Conservation (phyloP, 2,113 vertebrate species). For the Plecturocebus donacophilus region DNA sequence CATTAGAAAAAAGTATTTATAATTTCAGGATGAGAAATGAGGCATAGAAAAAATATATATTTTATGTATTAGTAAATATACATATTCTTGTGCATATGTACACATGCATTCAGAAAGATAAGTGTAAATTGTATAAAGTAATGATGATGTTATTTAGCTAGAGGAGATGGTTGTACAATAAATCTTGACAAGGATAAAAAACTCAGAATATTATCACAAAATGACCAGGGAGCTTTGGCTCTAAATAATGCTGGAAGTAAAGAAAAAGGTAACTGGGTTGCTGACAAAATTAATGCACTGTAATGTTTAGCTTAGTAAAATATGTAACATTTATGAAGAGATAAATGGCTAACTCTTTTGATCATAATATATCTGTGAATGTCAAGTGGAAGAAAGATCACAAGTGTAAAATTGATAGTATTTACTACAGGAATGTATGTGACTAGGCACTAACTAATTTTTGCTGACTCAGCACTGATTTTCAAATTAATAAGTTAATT, state of each 20-base stretch:
- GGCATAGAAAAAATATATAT: neutral
- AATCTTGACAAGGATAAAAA: neutral
- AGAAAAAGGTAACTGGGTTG: neutral
- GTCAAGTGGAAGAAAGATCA: neutral
- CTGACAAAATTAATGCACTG: neutral
- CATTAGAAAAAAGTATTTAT: neutral
- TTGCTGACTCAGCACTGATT: neutral
- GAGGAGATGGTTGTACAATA: neutral
- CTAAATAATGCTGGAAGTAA: neutral
- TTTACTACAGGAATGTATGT: neutral
- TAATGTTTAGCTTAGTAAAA: neutral
- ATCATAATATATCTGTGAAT: neutral
- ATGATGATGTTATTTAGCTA: neutral
- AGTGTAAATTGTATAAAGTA: neutral
- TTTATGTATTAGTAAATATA: too few species aligned
- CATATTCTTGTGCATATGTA: neutral
- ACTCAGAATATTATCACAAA: neutral
- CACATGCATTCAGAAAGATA: neutral
- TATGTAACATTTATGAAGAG: neutral
- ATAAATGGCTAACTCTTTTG: neutral
- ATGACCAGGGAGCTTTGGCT: neutral
- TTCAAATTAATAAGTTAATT: neutral
- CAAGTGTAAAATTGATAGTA: neutral
- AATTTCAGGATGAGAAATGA: neutral
- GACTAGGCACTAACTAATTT: neutral